Base-by-base conservation (phyloP, 1,140 invertebrate species). In the Caenorhabditis brenneri region DNA sequence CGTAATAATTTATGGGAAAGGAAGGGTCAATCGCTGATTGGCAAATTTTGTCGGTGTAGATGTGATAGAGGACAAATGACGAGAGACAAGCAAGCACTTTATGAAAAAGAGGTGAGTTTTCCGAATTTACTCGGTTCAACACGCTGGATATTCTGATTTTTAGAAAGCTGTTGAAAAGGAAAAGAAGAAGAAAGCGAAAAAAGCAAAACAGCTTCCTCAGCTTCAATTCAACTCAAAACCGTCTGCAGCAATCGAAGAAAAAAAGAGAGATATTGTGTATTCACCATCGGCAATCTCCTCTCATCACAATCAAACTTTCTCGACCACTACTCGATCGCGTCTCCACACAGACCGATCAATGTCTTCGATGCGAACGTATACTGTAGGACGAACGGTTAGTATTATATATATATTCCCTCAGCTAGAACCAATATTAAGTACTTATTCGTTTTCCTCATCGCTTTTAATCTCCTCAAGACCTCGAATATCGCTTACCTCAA, bases 1-100 rank as follows among this genome's bases (percentile, higher is more conserved):
- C 29, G 82, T 9, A 51, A 84, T 33, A 84, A 84, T 60, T 55
- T 84, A 51, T 84, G 82, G 82, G 82, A 84, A 33, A 84, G 51
- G 31, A 84, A 84, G 19, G 82, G 82, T 2, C 74, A 78, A 48
- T 49, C 82, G 9, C 39, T 84, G 2, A 36, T 84, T 16, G 60
- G 74, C 10, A 84, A 84, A 22, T 53, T 51, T n/a, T 78, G 65
- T 24, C 42, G 82, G 42, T 84, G 82, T 49, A 10, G 74, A 29
- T 84, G 82, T 33, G 74, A 69, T 55, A 29, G 55, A 19, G 82
- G 82, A 39, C 82, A 69, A 36, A 84, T 84, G 82, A 65, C 55
- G 16, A 24, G 82, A 24, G 82, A 84, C 24, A 74, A 74, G n/a
- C 65, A 74, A n/a, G 65, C 65, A 12, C 36, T 74, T 12, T 74